These are phyloP conservation scores for Cyanoderma ruficeps DNA, from an alignment of 2,113 vertebrate genomes.

Conservation along the genomic window DNA sequence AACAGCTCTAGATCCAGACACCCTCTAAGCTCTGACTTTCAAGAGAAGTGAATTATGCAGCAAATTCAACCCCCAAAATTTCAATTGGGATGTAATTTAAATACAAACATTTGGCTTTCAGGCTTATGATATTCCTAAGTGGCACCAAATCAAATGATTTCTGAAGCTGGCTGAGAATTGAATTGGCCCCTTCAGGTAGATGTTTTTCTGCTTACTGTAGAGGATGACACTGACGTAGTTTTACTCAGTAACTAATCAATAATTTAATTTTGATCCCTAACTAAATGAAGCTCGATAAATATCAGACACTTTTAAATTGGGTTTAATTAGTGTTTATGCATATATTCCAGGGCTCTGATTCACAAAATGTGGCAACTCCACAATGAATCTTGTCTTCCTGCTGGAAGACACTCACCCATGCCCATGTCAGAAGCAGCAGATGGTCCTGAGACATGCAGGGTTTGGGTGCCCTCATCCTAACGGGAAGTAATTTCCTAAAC, in stretches of 20 bases:
- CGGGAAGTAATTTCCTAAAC: constrained; percentile 2
- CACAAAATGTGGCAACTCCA: background rate
- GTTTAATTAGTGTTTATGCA: constrained; percentile 51
- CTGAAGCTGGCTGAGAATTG: background rate
- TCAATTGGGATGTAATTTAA: background rate
- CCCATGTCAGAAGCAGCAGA: background rate
- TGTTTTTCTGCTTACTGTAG: background rate
- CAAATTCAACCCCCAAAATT: background rate
- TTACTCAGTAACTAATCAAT: constrained; percentile 39
- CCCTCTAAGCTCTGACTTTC: background rate
- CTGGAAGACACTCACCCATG: background rate
- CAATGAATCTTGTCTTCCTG: background rate
- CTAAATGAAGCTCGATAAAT: constrained; percentile 37
- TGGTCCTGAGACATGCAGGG: background rate
- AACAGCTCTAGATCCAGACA: background rate
- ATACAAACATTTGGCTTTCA: background rate
- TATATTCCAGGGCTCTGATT: constrained; percentile 31
- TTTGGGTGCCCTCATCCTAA: background rate
- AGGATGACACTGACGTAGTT: background rate
- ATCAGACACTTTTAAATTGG: constrained; percentile 43
- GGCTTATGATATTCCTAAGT: background rate
- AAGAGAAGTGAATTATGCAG: background rate
- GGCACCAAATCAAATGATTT: background rate
- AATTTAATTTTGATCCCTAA: constrained; percentile 45
- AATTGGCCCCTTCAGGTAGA: background rate